These are phyloP conservation scores for Apteryx owenii DNA, from an alignment of 2,113 vertebrate species.

Conservation along the genomic window DNA sequence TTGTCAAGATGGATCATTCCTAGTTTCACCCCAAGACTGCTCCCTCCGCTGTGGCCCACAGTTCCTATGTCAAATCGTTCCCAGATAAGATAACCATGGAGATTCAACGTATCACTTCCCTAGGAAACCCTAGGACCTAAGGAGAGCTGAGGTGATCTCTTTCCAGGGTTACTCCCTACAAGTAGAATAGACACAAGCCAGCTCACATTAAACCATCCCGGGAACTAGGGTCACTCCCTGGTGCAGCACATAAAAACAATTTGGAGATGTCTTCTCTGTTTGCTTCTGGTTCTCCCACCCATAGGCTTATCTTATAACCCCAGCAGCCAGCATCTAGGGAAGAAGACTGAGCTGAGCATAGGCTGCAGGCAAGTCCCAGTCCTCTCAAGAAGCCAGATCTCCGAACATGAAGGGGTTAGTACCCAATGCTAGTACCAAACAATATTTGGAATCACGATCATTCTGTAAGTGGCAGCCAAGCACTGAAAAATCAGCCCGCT, in stretches of 20 bases:
- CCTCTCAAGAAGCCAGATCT: neutral
- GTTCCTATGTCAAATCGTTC: rapidly evolving
- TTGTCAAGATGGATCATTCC: neutral
- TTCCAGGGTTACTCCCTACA: neutral
- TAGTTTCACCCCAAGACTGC: neutral
- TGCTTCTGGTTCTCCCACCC: neutral
- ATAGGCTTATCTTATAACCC: neutral
- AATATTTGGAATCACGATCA: neutral
- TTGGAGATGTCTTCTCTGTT: neutral
- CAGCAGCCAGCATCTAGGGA: neutral
- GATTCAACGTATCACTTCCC: neutral
- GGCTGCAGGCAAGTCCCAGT: neutral
- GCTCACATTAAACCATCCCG: neutral
- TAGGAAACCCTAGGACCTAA: neutral
- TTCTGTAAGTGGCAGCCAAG: neutral
- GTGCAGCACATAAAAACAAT: neutral
- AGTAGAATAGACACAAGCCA: neutral
- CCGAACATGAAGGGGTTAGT: neutral
- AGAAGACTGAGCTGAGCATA: neutral
- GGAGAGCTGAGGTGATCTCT: neutral
- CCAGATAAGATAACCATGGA: neutral
- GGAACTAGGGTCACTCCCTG: neutral
- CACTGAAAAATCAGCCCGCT: neutral
- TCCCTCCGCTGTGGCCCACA: neutral
- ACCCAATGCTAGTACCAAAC: neutral